Evolutionary conservation across 2,888 invertebrate genomes (phyloP).

Genomic region (Himalopsyche japonica): DNA sequence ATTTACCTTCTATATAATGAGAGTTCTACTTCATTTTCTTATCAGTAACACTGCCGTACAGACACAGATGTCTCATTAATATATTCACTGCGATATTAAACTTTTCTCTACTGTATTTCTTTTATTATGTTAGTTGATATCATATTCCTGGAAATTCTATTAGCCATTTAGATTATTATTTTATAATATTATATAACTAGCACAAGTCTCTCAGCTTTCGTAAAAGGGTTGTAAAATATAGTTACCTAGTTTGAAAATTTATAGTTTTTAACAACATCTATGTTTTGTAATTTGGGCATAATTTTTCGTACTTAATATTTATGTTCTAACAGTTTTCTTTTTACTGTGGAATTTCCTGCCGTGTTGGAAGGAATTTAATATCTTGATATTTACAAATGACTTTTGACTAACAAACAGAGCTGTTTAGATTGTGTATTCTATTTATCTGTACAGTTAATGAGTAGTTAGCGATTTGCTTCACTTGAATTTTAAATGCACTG

Average conservation of each 20-base stretch:
- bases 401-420: not conserved
- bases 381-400: not conserved
- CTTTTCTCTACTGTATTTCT: not conserved
- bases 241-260: not conserved
- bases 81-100: not conserved
- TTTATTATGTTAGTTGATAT: not conserved
- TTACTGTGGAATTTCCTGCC: not conserved
- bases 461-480: not conserved
- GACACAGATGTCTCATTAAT: conserved; percentile 35
- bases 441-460: not conserved
- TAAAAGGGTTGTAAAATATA: not conserved
- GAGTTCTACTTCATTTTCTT: conserved; percentile 20
- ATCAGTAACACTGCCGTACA: conserved; percentile 30
- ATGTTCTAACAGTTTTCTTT: conserved; percentile 9
- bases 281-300: not conserved
- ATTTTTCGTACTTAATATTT: conserved; percentile 2
- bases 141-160: not conserved
- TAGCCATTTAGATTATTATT: not conserved
- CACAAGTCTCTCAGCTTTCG: conserved; percentile 33
- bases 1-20: conserved; percentile 30
- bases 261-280: conserved; percentile 3
- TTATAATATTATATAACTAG: not conserved
- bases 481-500: not conserved
- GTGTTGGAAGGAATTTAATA: not conserved
- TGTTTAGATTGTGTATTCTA: not conserved